Base-by-base conservation (phyloP, 2,113 vertebrate species). In the Hepsetus odoe region DNA sequence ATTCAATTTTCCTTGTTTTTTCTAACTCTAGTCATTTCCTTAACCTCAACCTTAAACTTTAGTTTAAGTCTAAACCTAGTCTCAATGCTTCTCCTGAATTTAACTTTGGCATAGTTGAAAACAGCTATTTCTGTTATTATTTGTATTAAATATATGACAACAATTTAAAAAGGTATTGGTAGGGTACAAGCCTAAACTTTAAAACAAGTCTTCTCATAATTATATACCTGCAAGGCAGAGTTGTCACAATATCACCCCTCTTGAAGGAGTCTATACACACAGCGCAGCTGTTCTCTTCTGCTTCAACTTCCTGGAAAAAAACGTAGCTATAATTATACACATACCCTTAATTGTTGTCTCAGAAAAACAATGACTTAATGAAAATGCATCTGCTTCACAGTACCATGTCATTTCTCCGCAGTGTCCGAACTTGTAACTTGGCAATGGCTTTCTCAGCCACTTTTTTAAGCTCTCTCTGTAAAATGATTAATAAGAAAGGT, bases 251-350 rank as follows among this genome's bases (percentile, higher is more conserved):
- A 6, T 98, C 96, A 1, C 95, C 94, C 0, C 86, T 88, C 80
- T 92, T 95, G 91, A 96, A 98, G 1, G 89, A 85, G 11, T 98
- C 96, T 12, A 98, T 95, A 78, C 97, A 98, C 74, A 98, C 95
- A 0, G 94, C 97, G 68, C 97, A 98, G 87, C 87, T 89, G 5
- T 95, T 87, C 26, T 89, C 90, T 76, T 98, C 96, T 1, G 93
- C 91, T 6, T 86, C 90, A 0, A 91, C 94, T 82, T 95, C 95
- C 93, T 95, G 44, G 20, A 67, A 65, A 76, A 22, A 78, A 49
- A 79, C 6, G 53, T 18, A 68, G 20, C 35, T 68, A 22, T 67
- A 53, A 65, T 20, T 38, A 9, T 20, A 71, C 42, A n/a, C 24
- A 28, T n/a, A 7, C 13, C 22, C 13, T 33, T 32, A 33, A 62